Evolutionary conservation across 1,140 invertebrate species (phyloP).

Genomic region (Drosophila seguyi): DNA sequence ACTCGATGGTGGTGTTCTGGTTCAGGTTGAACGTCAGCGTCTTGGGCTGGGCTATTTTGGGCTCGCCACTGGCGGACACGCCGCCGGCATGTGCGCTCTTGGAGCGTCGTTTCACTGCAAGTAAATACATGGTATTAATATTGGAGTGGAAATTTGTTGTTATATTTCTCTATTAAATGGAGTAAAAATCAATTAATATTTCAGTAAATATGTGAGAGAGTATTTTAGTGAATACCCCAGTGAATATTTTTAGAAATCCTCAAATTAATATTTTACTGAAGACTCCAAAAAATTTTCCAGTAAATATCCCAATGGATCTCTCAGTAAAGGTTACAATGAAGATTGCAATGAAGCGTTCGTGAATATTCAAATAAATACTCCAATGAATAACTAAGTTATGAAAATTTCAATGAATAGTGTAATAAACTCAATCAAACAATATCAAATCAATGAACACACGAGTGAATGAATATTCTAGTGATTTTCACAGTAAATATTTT

Average conservation of each 20-base stretch:
- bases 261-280: background rate
- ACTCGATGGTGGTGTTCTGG: slow-evolving; percentile 83
- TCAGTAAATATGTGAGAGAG: too few species aligned
- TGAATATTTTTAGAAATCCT: background rate
- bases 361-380: background rate
- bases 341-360: too few species aligned
- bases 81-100: slow-evolving; percentile 84
- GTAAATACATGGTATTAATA: background rate
- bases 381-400: background rate
- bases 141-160: background rate
- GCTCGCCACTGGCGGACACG: slow-evolving; percentile 56
- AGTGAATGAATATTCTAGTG: background rate
- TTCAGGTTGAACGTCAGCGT: slow-evolving; percentile 84
- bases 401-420: background rate
- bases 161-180: background rate
- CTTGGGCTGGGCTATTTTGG: slow-evolving; percentile 83
- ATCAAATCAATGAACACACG: background rate
- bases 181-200: background rate
- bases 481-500: background rate
- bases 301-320: too few species aligned
- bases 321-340: too few species aligned
- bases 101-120: slow-evolving; percentile 82
- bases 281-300: too few species aligned
- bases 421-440: background rate
- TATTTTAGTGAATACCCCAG: background rate